These are phyloP conservation scores for Embidobia sp. DNA, from an alignment of 2,888 invertebrate genomes.

Conservation along the genomic window DNA sequence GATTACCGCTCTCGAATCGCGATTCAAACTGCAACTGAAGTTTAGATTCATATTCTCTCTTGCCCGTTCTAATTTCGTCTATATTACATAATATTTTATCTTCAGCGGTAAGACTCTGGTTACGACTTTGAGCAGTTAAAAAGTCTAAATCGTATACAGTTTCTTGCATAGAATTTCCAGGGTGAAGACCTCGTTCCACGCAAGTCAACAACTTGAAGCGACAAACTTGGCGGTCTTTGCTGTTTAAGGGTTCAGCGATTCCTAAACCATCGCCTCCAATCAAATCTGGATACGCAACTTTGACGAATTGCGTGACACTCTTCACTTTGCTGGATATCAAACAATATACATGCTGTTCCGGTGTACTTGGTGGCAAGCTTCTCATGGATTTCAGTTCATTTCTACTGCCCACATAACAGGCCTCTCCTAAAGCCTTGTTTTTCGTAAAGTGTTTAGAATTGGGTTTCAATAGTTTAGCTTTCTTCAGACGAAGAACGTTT, in stretches of 20 bases:
- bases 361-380: conserved; percentile 39
- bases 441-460: conserved; percentile 26
- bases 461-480: conserved; percentile 31
- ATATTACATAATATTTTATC: conserved; percentile 70
- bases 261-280: conserved; percentile 84
- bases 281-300: conserved; percentile 89
- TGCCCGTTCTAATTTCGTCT: conserved; percentile 73
- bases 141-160: conserved; percentile 88
- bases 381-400: conserved; percentile 63
- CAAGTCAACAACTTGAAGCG: conserved; percentile 85
- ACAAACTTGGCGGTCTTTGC: conserved; percentile 83
- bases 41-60: conserved; percentile 74
- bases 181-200: conserved; percentile 86
- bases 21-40: conserved; percentile 88
- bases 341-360: conserved; percentile 81
- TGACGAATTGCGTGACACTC: conserved; percentile 87
- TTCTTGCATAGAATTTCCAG: conserved; percentile 84
- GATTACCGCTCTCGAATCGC: conserved; percentile 93
- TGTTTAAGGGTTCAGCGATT: conserved; percentile 85
- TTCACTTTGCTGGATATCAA: conserved; percentile 84
- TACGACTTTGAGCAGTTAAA: conserved; percentile 71
- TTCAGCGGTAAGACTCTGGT: conserved; percentile 23
- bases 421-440: background rate
- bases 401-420: background rate
- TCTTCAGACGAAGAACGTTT: conserved; percentile 30